Evolutionary conservation across 2,797 vertebrate species (phyloP).

Genomic region (Mycteria americana): DNA sequence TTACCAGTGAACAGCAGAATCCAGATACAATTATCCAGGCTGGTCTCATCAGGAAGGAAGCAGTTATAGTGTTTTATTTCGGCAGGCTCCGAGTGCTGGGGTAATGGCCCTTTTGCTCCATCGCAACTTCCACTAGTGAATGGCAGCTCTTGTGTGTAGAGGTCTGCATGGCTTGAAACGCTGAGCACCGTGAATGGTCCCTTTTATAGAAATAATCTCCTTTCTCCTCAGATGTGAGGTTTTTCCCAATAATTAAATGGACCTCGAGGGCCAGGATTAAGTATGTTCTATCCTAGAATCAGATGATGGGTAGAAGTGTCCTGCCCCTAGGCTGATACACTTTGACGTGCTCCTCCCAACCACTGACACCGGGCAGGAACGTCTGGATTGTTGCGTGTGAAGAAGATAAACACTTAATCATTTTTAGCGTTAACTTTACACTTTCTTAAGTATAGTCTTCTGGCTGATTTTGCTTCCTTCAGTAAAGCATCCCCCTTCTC

Average conservation of each 20-base stretch:
- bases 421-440: neutral
- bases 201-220: neutral
- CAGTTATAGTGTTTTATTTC: neutral
- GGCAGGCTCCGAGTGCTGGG: neutral
- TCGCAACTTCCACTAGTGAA: neutral
- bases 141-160: neutral
- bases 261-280: neutral
- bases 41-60: accelerated
- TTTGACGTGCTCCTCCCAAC: neutral
- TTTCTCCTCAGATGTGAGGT: neutral
- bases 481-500: neutral
- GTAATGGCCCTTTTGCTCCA: neutral
- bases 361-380: neutral
- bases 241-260: neutral
- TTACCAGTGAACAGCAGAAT: neutral
- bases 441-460: neutral
- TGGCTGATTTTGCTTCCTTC: neutral
- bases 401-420: neutral
- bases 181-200: accelerated
- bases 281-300: neutral
- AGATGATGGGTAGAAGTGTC: neutral
- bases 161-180: neutral
- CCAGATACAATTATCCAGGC: neutral
- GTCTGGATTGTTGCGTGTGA: accelerated
- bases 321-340: neutral